These are phyloP conservation scores for Margaritifera margaritifera DNA, from an alignment of 2,888 invertebrate species.

Conservation along the genomic window DNA sequence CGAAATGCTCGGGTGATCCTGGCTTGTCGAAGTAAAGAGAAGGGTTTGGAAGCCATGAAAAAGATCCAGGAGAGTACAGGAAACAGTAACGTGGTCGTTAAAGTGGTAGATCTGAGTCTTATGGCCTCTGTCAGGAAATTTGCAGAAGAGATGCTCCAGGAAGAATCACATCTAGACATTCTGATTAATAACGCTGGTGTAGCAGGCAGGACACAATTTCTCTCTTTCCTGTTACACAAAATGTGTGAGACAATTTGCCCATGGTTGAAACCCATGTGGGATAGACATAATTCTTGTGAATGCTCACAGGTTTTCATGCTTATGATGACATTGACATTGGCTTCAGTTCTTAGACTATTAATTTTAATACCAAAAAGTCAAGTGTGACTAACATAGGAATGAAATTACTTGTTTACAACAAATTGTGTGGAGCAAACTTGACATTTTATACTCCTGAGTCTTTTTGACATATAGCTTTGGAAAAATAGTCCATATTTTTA, in stretches of 20 bases:
- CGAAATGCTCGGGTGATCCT: conserved; percentile 60
- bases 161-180: conserved; percentile 55
- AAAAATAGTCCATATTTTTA: no score
- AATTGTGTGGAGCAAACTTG: no score
- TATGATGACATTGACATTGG: no score
- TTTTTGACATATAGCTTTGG: no score
- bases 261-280: no score
- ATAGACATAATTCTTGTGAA: no score
- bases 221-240: not conserved
- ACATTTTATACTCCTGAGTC: no score
- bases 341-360: no score
- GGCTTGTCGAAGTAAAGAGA: conserved; percentile 51
- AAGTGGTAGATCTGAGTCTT: conserved; percentile 47
- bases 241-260: not conserved
- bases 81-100: conserved; percentile 49
- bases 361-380: no score
- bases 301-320: no score
- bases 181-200: conserved; percentile 65
- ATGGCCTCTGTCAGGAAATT: conserved; percentile 57
- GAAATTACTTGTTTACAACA: no score
- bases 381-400: no score
- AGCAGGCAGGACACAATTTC: conserved; percentile 35
- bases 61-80: conserved; percentile 67
- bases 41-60: conserved; percentile 41
- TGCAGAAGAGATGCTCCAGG: conserved; percentile 39